Conservation (phyloP, 1,140 invertebrate species). For the Lysiphlebus fabarum region DNA sequence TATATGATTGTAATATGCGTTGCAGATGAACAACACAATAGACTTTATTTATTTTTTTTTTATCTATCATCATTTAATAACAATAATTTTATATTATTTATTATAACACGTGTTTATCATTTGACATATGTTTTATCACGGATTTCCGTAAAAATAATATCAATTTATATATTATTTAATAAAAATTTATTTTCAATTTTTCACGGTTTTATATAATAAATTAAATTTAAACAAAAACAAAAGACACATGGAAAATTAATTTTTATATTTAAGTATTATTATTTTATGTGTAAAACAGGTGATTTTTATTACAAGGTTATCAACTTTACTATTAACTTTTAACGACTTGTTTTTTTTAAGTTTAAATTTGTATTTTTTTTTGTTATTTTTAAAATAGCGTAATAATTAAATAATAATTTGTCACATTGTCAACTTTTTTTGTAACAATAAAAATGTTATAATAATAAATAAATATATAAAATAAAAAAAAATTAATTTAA, state of each 20-base stretch:
- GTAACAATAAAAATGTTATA: too few relatives aligned
- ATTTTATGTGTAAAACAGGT: conserved; percentile 17
- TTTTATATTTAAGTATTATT: conserved; percentile 13
- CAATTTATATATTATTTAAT: conserved; percentile 5
- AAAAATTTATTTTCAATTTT: background rate
- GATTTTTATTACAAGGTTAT: conserved; percentile 25
- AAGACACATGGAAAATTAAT: conserved; percentile 1
- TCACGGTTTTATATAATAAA: background rate
- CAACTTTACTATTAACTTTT: conserved; percentile 21
- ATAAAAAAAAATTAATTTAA: too few relatives aligned
- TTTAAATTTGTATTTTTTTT: too few relatives aligned
- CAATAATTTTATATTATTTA: background rate
- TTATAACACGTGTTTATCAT: conserved; percentile 4
- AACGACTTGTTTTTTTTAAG: conserved; percentile 11
- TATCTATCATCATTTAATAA: too few relatives aligned
- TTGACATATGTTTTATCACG: background rate
- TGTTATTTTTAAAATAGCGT: too few relatives aligned
- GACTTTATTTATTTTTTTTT: background rate
- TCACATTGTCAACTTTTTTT: too few relatives aligned
- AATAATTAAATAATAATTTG: too few relatives aligned
- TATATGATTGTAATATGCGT: conserved; percentile 6
- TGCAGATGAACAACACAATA: conserved; percentile 8
- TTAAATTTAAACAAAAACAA: conserved; percentile 5
- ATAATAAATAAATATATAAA: too few relatives aligned
- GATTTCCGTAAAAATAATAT: conserved; percentile 3